Conservation (phyloP, 1,140 invertebrate species). For the Lordiphosa mommai region DNA sequence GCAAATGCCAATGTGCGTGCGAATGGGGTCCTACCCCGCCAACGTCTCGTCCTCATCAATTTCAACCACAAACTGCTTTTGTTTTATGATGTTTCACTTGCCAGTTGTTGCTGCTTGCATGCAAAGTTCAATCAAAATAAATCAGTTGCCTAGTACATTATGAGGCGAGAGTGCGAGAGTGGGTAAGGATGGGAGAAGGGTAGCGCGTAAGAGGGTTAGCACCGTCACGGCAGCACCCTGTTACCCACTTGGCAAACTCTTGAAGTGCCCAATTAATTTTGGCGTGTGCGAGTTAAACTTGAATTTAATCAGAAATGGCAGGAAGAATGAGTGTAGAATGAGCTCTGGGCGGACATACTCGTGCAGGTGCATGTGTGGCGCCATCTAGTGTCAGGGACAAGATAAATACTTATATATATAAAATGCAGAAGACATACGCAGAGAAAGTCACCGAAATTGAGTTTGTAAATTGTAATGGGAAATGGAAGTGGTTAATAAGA, state of each 20-base stretch:
- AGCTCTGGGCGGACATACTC: neutral
- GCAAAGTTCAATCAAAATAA: slow-evolving; percentile 76
- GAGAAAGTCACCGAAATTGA: no score
- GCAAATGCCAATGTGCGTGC: slow-evolving; percentile 51
- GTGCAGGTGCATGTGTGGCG: no score
- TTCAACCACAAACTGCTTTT: slow-evolving; percentile 52
- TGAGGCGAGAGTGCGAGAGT: neutral
- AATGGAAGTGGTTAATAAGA: no score
- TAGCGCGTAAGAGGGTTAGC: slow-evolving; percentile 34
- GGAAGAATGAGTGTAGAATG: slow-evolving; percentile 16
- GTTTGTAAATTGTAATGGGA: no score
- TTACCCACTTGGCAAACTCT: slow-evolving; percentile 17
- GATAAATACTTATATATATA: no score
- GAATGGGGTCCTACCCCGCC: slow-evolving; percentile 27
- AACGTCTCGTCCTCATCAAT: slow-evolving; percentile 20
- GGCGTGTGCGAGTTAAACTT: slow-evolving; percentile 52
- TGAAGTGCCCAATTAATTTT: slow-evolving; percentile 56
- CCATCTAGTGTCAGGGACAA: no score
- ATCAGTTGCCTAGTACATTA: slow-evolving; percentile 67
- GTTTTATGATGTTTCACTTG: slow-evolving; percentile 50
- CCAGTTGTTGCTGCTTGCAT: slow-evolving; percentile 62
- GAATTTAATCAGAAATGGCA: slow-evolving; percentile 40
- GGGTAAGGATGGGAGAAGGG: neutral
- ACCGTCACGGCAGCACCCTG: slow-evolving; percentile 32
- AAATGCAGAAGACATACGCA: no score